These are phyloP conservation scores for Scaeva pyrastri DNA, from an alignment of 2,888 invertebrate species.

Conservation along the genomic window DNA sequence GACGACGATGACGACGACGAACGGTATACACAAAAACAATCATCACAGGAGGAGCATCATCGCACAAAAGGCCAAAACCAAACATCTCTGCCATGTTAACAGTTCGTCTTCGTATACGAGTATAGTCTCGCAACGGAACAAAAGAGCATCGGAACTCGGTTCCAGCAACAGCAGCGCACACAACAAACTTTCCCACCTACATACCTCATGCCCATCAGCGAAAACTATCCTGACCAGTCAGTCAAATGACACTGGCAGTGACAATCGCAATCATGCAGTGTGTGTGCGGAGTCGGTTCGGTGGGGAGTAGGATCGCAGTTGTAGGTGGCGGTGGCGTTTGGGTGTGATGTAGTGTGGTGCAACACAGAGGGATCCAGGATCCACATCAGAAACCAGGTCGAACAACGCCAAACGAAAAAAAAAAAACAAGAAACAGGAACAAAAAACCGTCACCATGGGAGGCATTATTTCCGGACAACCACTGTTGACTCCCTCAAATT, in stretches of 20 bases:
- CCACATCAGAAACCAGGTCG: conserved; percentile 66
- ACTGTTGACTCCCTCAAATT: conserved; percentile 45
- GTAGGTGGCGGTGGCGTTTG: neutral
- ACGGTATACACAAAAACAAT: neutral
- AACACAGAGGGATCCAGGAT: conserved; percentile 39
- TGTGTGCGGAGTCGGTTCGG: neutral
- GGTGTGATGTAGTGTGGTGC: conserved; percentile 20
- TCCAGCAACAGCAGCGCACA: conserved; percentile 11
- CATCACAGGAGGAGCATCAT: conserved; percentile 20
- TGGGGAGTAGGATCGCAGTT: no score
- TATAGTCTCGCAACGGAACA: conserved; percentile 17
- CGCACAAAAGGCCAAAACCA: conserved; percentile 54
- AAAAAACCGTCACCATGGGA: conserved; percentile 32
- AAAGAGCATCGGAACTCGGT: conserved; percentile 38
- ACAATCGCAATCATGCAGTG: conserved; percentile 50
- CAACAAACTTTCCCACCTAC: conserved; percentile 39
- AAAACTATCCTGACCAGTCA: conserved; percentile 1
- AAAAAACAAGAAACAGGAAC: neutral
- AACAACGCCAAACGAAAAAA: conserved; percentile 14
- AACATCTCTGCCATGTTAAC: conserved; percentile 61
- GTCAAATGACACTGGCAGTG: conserved; percentile 45
- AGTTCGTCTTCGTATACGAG: conserved; percentile 59
- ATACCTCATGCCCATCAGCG: conserved; percentile 43
- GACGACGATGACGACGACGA: no score
- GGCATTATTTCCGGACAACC: conserved; percentile 43